Base-by-base conservation (phyloP, 2,797 vertebrate genomes). In the Gallinago solitaria region DNA sequence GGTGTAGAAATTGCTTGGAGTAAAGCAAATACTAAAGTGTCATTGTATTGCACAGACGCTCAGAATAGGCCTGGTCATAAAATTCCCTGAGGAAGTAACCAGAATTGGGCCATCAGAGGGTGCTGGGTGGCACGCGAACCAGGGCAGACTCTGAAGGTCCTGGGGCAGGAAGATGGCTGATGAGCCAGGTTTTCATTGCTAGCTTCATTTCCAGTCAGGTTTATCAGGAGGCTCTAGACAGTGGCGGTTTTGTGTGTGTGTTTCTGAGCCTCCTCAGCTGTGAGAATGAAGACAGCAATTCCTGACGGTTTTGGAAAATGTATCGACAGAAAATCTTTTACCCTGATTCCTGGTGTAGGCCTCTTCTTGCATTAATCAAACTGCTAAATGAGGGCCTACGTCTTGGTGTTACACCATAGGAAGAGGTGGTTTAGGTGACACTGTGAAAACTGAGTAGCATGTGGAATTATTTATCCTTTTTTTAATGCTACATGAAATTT, bases 341-440 rank as follows among this genome's bases (percentile, higher is more conserved):
- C 9, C 21, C 23, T 35, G 14, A 17, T 56, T 61, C 23, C 48
- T 57, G 35, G 9, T 32, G 35, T 16, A 48, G 50, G 25, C 61
- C 12, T 64, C 28, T n/a, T 28, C 32, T 16, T n/a, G 37, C 8
- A 10, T 45, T 61, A 35, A 24, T 88, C 54, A 61, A 11, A 25
- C 12, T 16, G n/a, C 23, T 32, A 2, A 28, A 32, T n/a, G 27
- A 71, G 15, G n/a, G 9, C 30, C 17, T 28, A 5, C 0, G 1
- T 63, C 47, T 71, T 8, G 21, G 16, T 43, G 23, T 25, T 68
- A 25, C 27, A 47, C 6, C 14, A 9, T 4, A 37, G 16, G 33
- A 60, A 19, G 7, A 30, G 35, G n/a, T 73, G 37, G 16, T 76
- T 67, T 35, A 53, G 47, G 75, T 68, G 67, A 16, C 0, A 1